Conservation (phyloP, 2,888 invertebrate species). For the Xylophagus ater region DNA sequence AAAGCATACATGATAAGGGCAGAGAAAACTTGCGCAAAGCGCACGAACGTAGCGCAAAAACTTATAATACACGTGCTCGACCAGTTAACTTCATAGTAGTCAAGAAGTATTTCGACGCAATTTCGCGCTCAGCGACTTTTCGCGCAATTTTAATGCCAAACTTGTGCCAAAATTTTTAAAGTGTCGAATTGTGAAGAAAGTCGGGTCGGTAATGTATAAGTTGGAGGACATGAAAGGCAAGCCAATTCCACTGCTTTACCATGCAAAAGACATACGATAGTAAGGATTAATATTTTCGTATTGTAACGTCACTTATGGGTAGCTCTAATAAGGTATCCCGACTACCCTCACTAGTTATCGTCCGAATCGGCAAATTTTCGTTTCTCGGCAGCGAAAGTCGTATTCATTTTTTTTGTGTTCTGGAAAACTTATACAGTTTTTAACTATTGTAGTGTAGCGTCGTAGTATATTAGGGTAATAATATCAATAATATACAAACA, state of each 20-base stretch:
- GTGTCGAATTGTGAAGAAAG: not conserved
- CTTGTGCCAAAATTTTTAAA: not conserved
- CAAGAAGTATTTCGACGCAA: slow-evolving; percentile 2
- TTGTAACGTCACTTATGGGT: too few relatives aligned
- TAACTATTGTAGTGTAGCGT: too few relatives aligned
- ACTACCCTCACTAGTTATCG: too few relatives aligned
- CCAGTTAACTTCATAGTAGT: not conserved
- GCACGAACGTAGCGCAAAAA: not conserved
- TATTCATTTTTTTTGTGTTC: too few relatives aligned
- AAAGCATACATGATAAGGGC: not conserved
- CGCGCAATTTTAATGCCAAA: not conserved
- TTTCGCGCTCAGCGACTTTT: not conserved
- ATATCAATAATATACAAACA: too few relatives aligned
- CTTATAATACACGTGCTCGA: not conserved
- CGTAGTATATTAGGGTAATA: too few relatives aligned
- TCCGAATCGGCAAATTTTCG: too few relatives aligned
- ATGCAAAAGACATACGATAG: slow-evolving; percentile 3
- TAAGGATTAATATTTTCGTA: not conserved
- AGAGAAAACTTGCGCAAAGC: not conserved
- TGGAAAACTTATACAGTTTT: too few relatives aligned
- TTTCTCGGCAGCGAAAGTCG: too few relatives aligned
- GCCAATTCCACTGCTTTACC: not conserved
- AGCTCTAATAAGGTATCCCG: too few relatives aligned
- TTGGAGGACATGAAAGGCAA: not conserved
- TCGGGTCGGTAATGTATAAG: slow-evolving; percentile 1